A percentile compares a stretch with the other conserved stretches of the same genome.
Evolutionary conservation across 2,888 invertebrate genomes (phyloP).

Genomic region (Parochlus steinenii): DNA sequence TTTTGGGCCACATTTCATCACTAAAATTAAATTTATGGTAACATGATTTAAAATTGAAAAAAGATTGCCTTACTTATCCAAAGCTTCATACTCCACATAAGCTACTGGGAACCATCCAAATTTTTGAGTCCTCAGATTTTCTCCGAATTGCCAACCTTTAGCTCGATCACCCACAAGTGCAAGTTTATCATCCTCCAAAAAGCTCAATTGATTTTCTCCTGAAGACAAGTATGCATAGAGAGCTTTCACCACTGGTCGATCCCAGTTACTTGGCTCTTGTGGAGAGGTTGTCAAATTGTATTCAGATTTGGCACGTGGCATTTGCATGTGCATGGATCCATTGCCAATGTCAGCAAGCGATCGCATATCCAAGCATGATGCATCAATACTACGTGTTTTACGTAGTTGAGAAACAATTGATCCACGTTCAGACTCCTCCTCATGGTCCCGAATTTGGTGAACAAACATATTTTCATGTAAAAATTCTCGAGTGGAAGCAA

Average conservation of each 20-base stretch:
- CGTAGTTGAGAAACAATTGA: constrained; percentile 64
- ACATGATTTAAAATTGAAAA: too few relatives aligned
- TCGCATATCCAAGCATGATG: constrained; percentile 69
- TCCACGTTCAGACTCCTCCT: constrained; percentile 54
- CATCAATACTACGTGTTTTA: constrained; percentile 79
- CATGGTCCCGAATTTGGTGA: too few relatives aligned
- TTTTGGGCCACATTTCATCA: too few relatives aligned
- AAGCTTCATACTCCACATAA: too few relatives aligned
- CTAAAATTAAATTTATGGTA: too few relatives aligned
- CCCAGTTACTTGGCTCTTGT: constrained; percentile 41
- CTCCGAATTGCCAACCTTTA: constrained; percentile 96
- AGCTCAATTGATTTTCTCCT: constrained; percentile 84
- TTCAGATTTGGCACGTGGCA: constrained; percentile 74
- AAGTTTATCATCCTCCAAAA: constrained; percentile 79
- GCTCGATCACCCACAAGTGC: constrained; percentile 77
- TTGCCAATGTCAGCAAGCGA: constrained; percentile 42
- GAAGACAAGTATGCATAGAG: constrained; percentile 76
- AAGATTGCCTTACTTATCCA: too few relatives aligned
- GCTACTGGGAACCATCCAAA: constrained; percentile 92
- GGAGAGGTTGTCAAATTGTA: constrained; percentile 58
- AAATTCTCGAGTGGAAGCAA: constrained; percentile 70
- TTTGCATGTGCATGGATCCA: constrained; percentile 27
- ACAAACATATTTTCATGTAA: constrained; percentile 69
- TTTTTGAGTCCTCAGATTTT: constrained; percentile 77
- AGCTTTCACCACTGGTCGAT: constrained; percentile 65